These are phyloP conservation scores for Temnothorax longispinosus DNA, from an alignment of 1,140 invertebrate species.

Conservation along the genomic window DNA sequence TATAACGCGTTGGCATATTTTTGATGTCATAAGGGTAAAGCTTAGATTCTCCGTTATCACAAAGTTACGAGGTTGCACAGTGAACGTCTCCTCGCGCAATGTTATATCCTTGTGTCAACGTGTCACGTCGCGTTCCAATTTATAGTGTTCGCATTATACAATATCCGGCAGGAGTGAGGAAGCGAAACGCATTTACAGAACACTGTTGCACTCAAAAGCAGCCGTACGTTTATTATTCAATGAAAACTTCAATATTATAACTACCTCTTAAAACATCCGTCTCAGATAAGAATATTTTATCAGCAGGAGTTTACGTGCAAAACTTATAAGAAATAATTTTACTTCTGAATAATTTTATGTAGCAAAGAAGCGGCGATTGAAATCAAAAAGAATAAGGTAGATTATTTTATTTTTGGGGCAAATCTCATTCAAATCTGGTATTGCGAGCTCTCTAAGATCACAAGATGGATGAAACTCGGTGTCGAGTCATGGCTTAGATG, in stretches of 20 bases:
- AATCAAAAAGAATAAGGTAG: background rate
- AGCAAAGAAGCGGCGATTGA: background rate
- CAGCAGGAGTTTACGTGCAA: background rate
- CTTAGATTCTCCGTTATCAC: constrained; percentile 52
- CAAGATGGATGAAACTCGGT: background rate
- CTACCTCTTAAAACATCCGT: background rate
- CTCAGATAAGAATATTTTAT: background rate
- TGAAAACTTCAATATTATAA: background rate
- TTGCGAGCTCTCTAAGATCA: background rate
- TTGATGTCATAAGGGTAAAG: constrained; percentile 39
- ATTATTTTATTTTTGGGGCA: no score
- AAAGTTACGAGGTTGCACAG: constrained; percentile 54
- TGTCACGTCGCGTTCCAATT: constrained; percentile 55
- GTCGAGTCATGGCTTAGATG: background rate
- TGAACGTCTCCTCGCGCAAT: constrained; percentile 44
- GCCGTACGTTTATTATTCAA: background rate
- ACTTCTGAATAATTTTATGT: background rate
- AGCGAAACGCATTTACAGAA: background rate
- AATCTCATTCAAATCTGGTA: background rate
- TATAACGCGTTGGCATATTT: constrained; percentile 18
- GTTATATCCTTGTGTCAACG: constrained; percentile 57
- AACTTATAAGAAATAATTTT: background rate
- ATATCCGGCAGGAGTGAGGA: constrained; percentile 9
- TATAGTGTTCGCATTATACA: constrained; percentile 48
- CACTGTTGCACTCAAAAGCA: background rate